phyloP scores from a whole-genome alignment of 2,888 invertebrate genomes.

The Crocallis elinguaria region DNA sequence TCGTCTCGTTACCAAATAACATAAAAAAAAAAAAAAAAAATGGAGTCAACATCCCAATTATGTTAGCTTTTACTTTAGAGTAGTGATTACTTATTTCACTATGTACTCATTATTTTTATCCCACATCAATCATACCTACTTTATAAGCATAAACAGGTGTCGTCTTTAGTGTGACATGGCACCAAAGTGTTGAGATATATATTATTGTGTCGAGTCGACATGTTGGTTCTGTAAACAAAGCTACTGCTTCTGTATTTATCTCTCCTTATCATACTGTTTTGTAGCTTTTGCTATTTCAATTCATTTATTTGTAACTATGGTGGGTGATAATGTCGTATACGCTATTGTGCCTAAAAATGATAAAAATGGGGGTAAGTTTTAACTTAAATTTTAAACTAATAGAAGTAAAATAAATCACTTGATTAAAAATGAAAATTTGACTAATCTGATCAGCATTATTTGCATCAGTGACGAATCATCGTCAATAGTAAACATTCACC shows the following conservation, averaged over 20 bases:
- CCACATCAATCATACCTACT: too few species aligned
- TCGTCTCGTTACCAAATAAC: too few species aligned
- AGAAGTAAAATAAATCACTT: too few species aligned
- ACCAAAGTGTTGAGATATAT: not conserved
- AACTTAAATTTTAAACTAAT: not conserved
- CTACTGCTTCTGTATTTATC: not conserved
- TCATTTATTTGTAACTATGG: constrained; percentile 45
- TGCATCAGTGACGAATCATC: too few species aligned
- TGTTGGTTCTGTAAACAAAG: constrained; percentile 7
- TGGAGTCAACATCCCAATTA: too few species aligned
- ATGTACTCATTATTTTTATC: too few species aligned
- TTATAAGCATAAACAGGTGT: not conserved
- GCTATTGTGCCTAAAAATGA: constrained; percentile 46
- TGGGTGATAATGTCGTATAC: constrained; percentile 50
- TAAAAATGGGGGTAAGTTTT: constrained; percentile 44
- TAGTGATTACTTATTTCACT: too few species aligned
- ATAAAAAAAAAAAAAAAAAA: too few species aligned
- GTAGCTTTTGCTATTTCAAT: constrained; percentile 28
- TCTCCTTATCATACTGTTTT: not conserved
- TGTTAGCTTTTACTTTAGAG: too few species aligned
- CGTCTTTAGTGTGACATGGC: not conserved
- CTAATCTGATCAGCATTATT: too few species aligned
- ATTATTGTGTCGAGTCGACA: not conserved
- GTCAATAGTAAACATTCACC: too few species aligned
- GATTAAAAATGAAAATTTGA: too few species aligned